These are phyloP conservation scores for Edolisoma coerulescens DNA, from an alignment of 2,113 vertebrate genomes.

Conservation along the genomic window DNA sequence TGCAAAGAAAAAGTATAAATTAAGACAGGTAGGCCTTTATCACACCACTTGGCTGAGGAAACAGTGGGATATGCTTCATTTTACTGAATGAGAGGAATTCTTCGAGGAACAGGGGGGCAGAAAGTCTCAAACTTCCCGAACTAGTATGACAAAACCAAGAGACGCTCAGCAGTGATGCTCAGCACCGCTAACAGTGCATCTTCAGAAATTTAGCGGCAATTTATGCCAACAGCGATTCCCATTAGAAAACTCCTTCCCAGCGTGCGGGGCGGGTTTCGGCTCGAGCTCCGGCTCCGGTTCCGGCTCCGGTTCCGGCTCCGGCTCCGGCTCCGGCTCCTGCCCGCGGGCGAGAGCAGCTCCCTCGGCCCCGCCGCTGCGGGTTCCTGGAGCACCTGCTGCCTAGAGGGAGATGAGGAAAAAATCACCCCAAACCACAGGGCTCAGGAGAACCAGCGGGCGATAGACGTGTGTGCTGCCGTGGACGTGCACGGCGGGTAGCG, in stretches of 20 bases:
- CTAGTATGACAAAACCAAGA: fast-evolving
- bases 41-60: background rate
- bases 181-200: fast-evolving
- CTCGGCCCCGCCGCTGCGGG: fast-evolving
- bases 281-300: background rate
- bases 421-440: fast-evolving
- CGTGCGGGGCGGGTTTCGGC: fast-evolving
- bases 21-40: background rate
- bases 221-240: background rate
- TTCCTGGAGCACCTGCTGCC: background rate
- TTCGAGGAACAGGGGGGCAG: fast-evolving
- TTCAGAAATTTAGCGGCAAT: background rate
- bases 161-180: background rate
- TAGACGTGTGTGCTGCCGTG: fast-evolving
- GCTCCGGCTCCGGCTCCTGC: background rate
- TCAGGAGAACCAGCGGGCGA: fast-evolving
- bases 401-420: background rate
- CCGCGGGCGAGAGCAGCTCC: background rate
- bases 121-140: background rate
- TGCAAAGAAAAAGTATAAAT: background rate
- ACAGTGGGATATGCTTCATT: background rate
- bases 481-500: fast-evolving
- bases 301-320: too few relatives aligned
- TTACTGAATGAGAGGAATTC: background rate
- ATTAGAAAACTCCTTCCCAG: background rate